Conservation (phyloP, 2,113 vertebrate genomes). For the Burhinus bistriatus region DNA sequence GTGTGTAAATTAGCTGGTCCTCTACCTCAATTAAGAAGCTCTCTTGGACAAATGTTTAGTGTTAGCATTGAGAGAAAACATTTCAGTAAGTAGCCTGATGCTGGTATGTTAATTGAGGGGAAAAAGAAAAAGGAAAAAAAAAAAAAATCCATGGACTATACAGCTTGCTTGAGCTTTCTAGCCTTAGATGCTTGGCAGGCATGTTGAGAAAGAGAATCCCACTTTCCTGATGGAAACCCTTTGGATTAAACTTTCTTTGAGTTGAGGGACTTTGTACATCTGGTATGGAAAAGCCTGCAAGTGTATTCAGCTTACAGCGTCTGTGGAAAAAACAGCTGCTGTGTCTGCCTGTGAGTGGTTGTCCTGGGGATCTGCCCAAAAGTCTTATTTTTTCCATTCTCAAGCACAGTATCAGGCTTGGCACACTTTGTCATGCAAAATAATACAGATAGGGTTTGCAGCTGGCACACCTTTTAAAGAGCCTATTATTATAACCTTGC, state of each 20-base stretch:
- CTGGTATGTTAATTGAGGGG: not conserved
- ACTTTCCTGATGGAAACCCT: not conserved
- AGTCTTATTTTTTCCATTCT: not conserved
- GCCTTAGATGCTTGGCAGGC: not conserved
- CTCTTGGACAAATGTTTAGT: not conserved
- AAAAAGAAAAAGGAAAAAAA: not conserved
- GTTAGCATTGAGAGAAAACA: not conserved
- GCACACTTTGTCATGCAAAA: not conserved
- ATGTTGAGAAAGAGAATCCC: not conserved
- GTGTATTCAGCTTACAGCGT: accelerated
- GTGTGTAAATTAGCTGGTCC: not conserved
- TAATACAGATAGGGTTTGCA: not conserved
- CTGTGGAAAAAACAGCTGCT: constrained; percentile 2
- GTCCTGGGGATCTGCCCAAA: not conserved
- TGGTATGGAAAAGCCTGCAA: not conserved
- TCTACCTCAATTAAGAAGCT: not conserved
- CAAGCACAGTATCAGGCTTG: not conserved
- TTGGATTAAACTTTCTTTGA: not conserved
- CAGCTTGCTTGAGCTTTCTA: not conserved
- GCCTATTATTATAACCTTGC: not conserved
- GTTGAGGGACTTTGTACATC: not conserved
- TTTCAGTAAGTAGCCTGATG: not conserved
- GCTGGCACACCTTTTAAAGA: not conserved
- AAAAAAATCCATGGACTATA: not conserved
- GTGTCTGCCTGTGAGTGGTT: not conserved